A percentile compares a stretch with the other conserved stretches of the same genome.
These are phyloP conservation scores for Cantharis rufa DNA, from an alignment of 2,888 invertebrate species.

Conservation along the genomic window DNA sequence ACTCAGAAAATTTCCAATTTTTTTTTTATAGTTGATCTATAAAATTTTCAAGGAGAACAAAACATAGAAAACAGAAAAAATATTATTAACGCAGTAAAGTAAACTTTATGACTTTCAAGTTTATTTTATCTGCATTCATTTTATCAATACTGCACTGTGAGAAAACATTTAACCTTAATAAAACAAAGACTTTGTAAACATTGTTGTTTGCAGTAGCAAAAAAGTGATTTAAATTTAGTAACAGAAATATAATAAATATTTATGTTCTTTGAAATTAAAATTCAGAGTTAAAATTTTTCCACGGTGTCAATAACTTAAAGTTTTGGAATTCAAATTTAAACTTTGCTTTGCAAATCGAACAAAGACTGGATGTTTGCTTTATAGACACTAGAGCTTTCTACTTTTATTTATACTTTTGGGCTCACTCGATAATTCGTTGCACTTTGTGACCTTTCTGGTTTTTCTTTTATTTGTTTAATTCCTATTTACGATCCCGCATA, in stretches of 20 bases:
- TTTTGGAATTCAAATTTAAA: not conserved
- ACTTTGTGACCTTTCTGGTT: not conserved
- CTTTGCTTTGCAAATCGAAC: not conserved
- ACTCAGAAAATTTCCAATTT: not conserved
- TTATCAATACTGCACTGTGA: not conserved
- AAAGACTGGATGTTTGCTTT: not conserved
- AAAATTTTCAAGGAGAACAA: not conserved
- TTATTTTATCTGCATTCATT: not conserved
- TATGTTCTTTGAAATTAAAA: not conserved
- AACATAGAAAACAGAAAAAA: not conserved
- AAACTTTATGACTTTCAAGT: not conserved
- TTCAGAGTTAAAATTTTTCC: not conserved
- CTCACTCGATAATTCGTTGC: not conserved
- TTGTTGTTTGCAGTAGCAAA: not conserved
- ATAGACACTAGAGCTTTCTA: not conserved
- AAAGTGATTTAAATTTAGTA: not conserved
- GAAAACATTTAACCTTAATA: not conserved
- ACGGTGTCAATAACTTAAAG: not conserved
- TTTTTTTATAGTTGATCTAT: not conserved
- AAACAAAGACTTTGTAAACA: not conserved
- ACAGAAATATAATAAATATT: not conserved
- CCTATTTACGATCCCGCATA: not conserved
- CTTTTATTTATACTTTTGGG: not conserved
- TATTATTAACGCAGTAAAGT: not conserved
- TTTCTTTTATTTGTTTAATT: not conserved